Evolutionary conservation across 2,888 invertebrate species (phyloP), one percentile per base, ranked within the genome.

Genomic region (Agrotis ipsilon): DNA sequence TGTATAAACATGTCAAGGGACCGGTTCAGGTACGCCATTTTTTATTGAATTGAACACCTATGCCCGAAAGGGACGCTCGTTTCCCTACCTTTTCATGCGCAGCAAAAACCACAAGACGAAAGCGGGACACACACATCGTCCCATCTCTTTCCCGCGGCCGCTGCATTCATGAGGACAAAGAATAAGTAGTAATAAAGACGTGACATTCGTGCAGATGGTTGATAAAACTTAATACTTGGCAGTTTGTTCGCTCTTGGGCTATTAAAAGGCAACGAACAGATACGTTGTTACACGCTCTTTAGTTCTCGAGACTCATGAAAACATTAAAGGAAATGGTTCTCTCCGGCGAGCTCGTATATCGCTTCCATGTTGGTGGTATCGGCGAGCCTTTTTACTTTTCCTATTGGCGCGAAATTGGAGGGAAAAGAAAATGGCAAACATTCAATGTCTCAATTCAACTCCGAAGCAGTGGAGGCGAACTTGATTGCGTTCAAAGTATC

Each of bases 131-230:
- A 87, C 86, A 86, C 63, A 78, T 88, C 80, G 81, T 59, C 83
- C 90, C 84, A 76, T 87, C 89, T 88, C 87, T 72, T 76, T 88
- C 85, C 81, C 82, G 55, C 86, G 70, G 78, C 87, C 90, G 87
- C 88, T 93, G 94, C 95, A 94, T 94, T 93, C 94, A 92, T 88
- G 90, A 92, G 92, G 93, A 93, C 96, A 95, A 95, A 95, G 95
- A 95, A 94, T 95, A 96, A 94, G 94, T 92, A 94, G 93, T 93
- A 94, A 95, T 95, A 94, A 93, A 95, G 95, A 96, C 95, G 95
- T 96, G 95, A 95, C 94, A 94, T 90, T 94, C 92, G 91, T 96
- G 93, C 94, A 96, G 94, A 96, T 95, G 94, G 92, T 94, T 94
- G 94, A 94, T 96, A 95, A 95, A 94, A 94, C 92, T 93, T 94